Conservation (phyloP, 2,797 vertebrate species). For the Amphiprion clarkii region DNA sequence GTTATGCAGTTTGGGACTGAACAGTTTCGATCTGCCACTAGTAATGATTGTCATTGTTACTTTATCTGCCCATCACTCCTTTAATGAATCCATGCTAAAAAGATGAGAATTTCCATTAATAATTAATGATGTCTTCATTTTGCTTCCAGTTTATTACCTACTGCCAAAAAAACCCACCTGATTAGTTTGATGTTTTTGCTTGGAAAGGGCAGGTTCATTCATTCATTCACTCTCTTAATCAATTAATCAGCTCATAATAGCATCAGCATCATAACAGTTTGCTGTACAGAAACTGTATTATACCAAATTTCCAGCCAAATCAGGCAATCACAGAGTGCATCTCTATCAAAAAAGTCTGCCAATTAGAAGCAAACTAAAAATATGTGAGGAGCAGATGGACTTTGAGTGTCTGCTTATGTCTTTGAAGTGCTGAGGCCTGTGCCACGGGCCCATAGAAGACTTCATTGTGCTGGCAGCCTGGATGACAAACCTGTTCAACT, state of each 20-base stretch:
- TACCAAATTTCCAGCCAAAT: slow-evolving; percentile 4
- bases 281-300: background rate
- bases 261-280: no score
- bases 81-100: background rate
- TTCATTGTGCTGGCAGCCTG: slow-evolving; percentile 37
- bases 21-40: background rate
- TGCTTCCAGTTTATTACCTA: background rate
- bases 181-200: no score
- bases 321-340: background rate
- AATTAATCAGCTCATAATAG: no score
- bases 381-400: slow-evolving; percentile 23
- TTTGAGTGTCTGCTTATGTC: slow-evolving; percentile 22
- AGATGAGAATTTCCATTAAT: background rate
- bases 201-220: background rate
- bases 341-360: slow-evolving; percentile 7
- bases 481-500: slow-evolving; percentile 58
- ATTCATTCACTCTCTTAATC: no score
- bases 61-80: background rate
- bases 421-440: slow-evolving; percentile 48
- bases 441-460: slow-evolving; percentile 12
- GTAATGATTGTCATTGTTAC: background rate
- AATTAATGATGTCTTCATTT: background rate
- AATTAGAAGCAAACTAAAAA: slow-evolving; percentile 14
- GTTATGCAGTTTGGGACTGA: background rate
- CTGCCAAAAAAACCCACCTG: background rate